Percentiles rank a stretch among this genome's conserved stretches.
Evolutionary conservation across 2,888 invertebrate genomes (phyloP).

Genomic region (Perizoma affinitatum): DNA sequence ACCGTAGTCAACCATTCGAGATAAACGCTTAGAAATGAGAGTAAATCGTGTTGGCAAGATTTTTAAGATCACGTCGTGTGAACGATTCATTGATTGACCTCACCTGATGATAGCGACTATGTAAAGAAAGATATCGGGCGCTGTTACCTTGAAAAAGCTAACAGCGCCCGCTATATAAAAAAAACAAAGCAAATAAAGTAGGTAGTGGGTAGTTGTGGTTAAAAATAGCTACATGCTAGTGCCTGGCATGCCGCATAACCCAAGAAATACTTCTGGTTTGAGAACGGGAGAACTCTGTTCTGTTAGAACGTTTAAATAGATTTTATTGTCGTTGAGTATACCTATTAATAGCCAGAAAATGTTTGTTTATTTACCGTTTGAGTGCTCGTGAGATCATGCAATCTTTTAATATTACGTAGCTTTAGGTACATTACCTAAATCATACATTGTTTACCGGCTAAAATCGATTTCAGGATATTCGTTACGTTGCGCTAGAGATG

Average conservation of each 20-base stretch:
- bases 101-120: slow-evolving; percentile 12
- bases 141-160: not conserved
- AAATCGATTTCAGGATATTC: too few species aligned
- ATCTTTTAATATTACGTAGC: slow-evolving; percentile 15
- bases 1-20: slow-evolving; percentile 25
- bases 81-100: slow-evolving; percentile 3
- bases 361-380: slow-evolving; percentile 25
- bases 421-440: not conserved
- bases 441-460: not conserved
- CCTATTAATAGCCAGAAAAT: slow-evolving; percentile 19
- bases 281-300: not conserved
- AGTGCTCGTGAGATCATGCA: slow-evolving; percentile 19
- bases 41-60: slow-evolving; percentile 4
- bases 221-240: not conserved
- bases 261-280: not conserved
- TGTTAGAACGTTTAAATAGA: slow-evolving; percentile 11
- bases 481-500: too few species aligned
- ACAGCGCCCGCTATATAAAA: slow-evolving; percentile 4
- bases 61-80: slow-evolving; percentile 1
- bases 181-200: not conserved
- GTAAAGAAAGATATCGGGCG: slow-evolving; percentile 5
- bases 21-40: slow-evolving; percentile 24
- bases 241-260: not conserved
- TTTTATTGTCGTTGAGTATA: slow-evolving; percentile 22
- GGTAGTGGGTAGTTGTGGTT: not conserved